Percentiles rank a stretch among this genome's conserved stretches.
phyloP scores from a whole-genome alignment of 2,113 vertebrate species.

The Engraulis encrasicolus region DNA sequence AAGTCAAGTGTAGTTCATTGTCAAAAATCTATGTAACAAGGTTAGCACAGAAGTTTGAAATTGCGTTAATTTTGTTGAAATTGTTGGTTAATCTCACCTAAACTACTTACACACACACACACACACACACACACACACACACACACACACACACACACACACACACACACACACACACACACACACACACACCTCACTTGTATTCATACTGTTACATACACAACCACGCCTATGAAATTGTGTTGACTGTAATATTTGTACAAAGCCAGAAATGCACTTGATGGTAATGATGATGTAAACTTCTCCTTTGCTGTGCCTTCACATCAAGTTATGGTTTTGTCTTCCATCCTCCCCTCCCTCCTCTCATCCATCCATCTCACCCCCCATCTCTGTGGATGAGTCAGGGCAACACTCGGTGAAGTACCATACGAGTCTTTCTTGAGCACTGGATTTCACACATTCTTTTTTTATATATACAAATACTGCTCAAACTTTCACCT shows the following conservation, averaged over 20 bases:
- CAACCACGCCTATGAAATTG: neutral
- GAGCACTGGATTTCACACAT: neutral
- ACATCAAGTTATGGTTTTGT: neutral
- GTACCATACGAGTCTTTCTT: neutral
- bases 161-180: constrained; percentile 14
- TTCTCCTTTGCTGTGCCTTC: constrained; percentile 13
- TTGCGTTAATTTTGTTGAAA: neutral
- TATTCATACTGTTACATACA: no score
- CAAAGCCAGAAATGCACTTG: constrained; percentile 63
- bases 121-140: neutral
- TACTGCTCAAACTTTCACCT: neutral
- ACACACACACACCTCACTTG: constrained; percentile 2
- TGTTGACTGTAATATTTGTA: neutral
- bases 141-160: neutral
- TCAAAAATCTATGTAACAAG: no score
- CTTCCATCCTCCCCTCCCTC: neutral
- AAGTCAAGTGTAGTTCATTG: no score
- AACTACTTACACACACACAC: neutral
- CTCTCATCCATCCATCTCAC: neutral
- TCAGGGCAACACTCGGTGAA: neutral
- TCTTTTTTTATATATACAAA: neutral
- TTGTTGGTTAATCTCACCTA: no score
- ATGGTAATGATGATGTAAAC: constrained; percentile 64
- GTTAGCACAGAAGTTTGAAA: no score
- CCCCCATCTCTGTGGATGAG: neutral